Base-by-base conservation (phyloP, 2,113 vertebrate genomes). In the Gracilinanus agilis region DNA sequence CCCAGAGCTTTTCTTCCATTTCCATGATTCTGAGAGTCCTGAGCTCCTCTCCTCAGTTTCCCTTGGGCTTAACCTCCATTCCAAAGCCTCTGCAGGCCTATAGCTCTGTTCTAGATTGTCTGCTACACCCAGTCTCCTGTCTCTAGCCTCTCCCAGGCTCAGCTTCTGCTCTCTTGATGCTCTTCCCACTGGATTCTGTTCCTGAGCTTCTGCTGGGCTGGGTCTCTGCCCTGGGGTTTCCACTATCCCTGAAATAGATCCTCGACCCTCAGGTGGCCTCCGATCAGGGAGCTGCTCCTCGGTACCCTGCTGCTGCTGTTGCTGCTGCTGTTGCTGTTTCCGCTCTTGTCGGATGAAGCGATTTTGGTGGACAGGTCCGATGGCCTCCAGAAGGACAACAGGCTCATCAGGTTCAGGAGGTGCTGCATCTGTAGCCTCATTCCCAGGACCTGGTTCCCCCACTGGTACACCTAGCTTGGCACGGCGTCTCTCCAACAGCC, bases 401-500 rank as follows among this genome's bases (percentile, higher is more conserved):
- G 97, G 91, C 95, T 98, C 97, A 1, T 97, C 97, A 21, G 95
- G 96, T 9, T 49, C 98, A 97, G 56, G 97, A 89, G 94, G 93
- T 94, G 90, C 97, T 91, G 95, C 94, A 10, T 97, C 83, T 88
- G 97, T 56, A 10, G 96, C 94, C 54, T 92, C 96, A 8, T 93
- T 90, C 0, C 21, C 92, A 12, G 95, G 89, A 94, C 97, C 97
- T 12, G 97, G 95, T 58, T 98, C 97, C 97, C 98, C 96, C 88
- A 98, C 54, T 44, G 95, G 54, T 19, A 93, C 96, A 23, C 99
- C 98, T 88, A 98, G 98, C 96, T 99, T 99, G 0, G 98, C 99
- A 27, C 98, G 98, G 53, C 99, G 98, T 27, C 99, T 96, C 93
- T 99, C 99, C 95, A 99, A 98, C 92, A 99, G 98, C 24, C 99